Base-by-base conservation (phyloP, 2,888 invertebrate species). In the Epinotia demarniana region DNA sequence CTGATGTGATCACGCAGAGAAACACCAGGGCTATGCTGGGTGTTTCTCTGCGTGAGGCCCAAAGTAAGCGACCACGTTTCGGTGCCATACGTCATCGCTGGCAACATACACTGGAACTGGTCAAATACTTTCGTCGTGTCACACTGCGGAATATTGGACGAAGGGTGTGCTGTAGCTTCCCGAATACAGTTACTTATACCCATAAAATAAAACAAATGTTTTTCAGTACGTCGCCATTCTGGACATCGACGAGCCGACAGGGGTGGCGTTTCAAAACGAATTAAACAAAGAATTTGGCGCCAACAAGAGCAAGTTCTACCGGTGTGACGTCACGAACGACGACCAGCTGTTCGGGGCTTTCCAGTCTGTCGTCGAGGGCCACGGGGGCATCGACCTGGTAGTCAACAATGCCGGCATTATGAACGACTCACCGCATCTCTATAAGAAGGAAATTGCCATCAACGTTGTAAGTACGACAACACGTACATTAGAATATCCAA, bases 331-430 rank as follows among this genome's bases (percentile, higher is more conserved):
- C 33, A 84, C 85, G 0, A 80, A 81, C 9, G 84, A 86, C 9
- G 82, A 83, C 0, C 77, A 84, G 70, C 77, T 89, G 9, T 77
- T 81, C 27, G 78, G 62, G 8, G 83, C 81, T 1, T 86, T 84
- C 57, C 79, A 84, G 9, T 73, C 68, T 49, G 79, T 82, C 0
- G 75, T 79, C 46, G 76, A 82, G 9, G 79, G 82, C 0, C 75
- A 83, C 6, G 84, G 80, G 0, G 78, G 79, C 61, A 80, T 88
- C 16, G 86, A 89, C 69, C 73, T 87, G 0, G 82, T 89, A 8
- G 76, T 89, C 6, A 89, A 89, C 64, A 86, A 87, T 68, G 89
- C 89, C 53, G 89, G 86, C 1, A 83, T 85, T 16, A 82, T 82
- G 69, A 82, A 87, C 72, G 85, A 87, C 55, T 80, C 77, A 8